Conservation (phyloP, 2,888 invertebrate genomes). For the Sarcophaga carnaria region DNA sequence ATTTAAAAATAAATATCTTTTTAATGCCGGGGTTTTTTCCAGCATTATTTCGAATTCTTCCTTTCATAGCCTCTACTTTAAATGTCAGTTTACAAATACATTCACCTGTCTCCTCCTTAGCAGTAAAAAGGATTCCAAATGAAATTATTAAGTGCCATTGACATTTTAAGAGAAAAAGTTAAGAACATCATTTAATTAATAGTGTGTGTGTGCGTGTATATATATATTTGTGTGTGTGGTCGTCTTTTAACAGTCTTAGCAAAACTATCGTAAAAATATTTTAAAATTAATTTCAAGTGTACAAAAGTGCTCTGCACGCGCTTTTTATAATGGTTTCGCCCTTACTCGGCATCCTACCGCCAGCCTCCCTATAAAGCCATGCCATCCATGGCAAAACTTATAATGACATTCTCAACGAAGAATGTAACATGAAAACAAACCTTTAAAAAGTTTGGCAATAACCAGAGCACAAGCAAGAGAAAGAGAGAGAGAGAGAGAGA, state of each 20-base stretch:
- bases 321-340: background rate
- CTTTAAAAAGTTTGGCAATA: constrained; percentile 13
- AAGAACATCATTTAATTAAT: no score
- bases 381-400: background rate
- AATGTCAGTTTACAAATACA: no score
- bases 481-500: background rate
- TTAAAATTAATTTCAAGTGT: background rate
- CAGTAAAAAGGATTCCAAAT: background rate
- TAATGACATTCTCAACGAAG: background rate
- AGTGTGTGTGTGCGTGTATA: no score
- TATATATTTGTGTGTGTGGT: no score
- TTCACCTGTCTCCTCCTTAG: no score
- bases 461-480: background rate
- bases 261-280: background rate
- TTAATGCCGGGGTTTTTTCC: no score
- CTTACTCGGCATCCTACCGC: no score
- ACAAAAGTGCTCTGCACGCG: background rate
- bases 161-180: background rate
- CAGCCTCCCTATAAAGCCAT: background rate
- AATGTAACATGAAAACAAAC: background rate
- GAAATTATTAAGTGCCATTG: background rate
- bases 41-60: no score
- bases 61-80: no score
- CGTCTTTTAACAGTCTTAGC: background rate
- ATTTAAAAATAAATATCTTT: no score